These are phyloP conservation scores for Caenorhabditis sp. DNA, from an alignment of 2,888 invertebrate species.

Conservation along the genomic window DNA sequence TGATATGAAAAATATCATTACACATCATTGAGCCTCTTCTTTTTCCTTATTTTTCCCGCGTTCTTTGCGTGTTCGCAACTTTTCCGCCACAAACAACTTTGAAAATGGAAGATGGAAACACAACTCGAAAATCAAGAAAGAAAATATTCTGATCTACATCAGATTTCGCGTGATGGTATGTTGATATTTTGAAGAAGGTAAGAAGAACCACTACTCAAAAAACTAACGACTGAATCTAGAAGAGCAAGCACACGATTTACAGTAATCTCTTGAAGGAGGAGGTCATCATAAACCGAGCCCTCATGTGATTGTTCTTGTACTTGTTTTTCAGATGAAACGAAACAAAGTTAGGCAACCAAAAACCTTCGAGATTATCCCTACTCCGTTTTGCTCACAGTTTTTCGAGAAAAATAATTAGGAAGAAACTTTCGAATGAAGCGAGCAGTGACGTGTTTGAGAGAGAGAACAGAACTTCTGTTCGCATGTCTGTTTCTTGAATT, in stretches of 20 bases:
- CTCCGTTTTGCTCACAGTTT: slow-evolving; percentile 10
- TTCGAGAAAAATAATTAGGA: slow-evolving; percentile 24
- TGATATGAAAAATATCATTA: slow-evolving; percentile 33
- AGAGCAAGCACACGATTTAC: slow-evolving; percentile 12
- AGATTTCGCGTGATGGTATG: slow-evolving; percentile 19
- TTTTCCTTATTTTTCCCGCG: neutral
- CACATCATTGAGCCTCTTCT: slow-evolving; percentile 22
- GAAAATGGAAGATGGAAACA: neutral
- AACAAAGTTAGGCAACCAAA: slow-evolving; percentile 37
- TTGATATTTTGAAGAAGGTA: neutral
- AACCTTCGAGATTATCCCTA: slow-evolving; percentile 35
- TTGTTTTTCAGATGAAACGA: slow-evolving; percentile 38
- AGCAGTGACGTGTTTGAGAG: slow-evolving; percentile 19
- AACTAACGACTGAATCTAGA: too few relatives aligned
- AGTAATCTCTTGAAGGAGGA: slow-evolving; percentile 36
- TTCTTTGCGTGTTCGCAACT: slow-evolving; percentile 6
- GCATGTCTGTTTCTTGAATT: neutral
- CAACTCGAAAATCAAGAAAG: neutral
- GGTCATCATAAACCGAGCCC: slow-evolving; percentile 26
- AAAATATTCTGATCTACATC: slow-evolving; percentile 28
- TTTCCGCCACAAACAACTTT: neutral
- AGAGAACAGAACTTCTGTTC: slow-evolving; percentile 14
- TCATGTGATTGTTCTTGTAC: slow-evolving; percentile 54
- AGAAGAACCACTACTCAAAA: neutral
- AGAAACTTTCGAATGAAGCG: slow-evolving; percentile 2